Evolutionary conservation across 2,888 invertebrate species (phyloP), one percentile per base, ranked within the genome.

Genomic region (Sabellastarte sp.): DNA sequence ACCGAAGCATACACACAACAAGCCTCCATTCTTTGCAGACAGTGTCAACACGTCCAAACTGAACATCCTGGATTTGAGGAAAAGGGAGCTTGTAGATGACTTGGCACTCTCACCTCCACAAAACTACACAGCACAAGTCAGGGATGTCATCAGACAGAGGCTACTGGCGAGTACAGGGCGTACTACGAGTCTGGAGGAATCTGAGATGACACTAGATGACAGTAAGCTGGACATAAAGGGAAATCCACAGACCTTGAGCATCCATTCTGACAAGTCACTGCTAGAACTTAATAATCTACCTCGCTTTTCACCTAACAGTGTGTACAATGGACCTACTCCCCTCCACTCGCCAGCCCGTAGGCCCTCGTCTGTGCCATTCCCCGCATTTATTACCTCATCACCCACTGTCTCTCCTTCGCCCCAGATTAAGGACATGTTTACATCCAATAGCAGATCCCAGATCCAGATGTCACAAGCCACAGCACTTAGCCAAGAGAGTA

Each of bases 101-200:
- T 61, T 73, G 26, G 61, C 66, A 1, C 55, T 73, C 26, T 71
- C 71, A 4, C 60, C 72, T 1, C 73, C 72, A 5, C 69, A 69
- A 51, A 69, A 59, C 58, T 73, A 71, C 64, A 73, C 73, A 3
- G 67, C 63, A 10, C 71, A 70, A 50, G 69, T 70, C 20, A 61
- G 70, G 3, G 65, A 70, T 31, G 70, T 70, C 52, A 73, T 73
- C 52, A 50, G 69, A 15, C 64, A 67, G 33, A 41, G 70, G n/a
- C 61, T 71, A 24, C 65, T 71, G 15, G 65, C 66, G 3, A 30
- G 26, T 4, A 63, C 32, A 32, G n/a, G 30, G 2, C 3, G n/a
- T 1, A 24, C 28, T 5, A 26, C 5, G 53, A 53, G 53, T 53
- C 28, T 5, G 4, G 28, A 24, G 5, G 28, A 26, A 53, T 10